These are phyloP conservation scores for Polymixis flavicincta DNA, from an alignment of 2,888 invertebrate species.

Conservation along the genomic window DNA sequence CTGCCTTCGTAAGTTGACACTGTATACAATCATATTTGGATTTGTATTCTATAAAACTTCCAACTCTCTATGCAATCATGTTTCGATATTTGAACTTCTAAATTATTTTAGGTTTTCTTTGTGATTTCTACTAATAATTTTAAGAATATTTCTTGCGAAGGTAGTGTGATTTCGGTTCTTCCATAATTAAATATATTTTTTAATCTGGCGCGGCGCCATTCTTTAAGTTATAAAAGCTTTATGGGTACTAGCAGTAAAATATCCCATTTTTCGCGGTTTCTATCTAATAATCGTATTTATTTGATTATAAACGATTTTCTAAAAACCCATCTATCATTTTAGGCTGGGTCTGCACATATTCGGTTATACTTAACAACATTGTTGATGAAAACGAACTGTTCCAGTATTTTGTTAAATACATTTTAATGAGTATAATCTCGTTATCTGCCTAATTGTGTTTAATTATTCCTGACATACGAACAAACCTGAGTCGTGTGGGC, in stretches of 20 bases:
- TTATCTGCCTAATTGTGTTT: constrained; percentile 13
- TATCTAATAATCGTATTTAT: constrained; percentile 54
- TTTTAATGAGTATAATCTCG: constrained; percentile 15
- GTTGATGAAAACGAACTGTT: constrained; percentile 6
- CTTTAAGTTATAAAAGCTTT: constrained; percentile 49
- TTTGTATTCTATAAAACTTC: constrained; percentile 19
- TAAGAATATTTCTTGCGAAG: constrained; percentile 36
- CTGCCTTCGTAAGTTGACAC: constrained; percentile 37
- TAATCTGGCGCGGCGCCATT: constrained; percentile 40
- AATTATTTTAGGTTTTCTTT: constrained; percentile 40
- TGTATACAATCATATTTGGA: constrained; percentile 12
- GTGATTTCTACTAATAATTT: constrained; percentile 27
- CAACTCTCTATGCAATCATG: constrained; percentile 43
- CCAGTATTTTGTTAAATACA: constrained; percentile 12
- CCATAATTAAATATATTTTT: constrained; percentile 59
- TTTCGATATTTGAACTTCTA: constrained; percentile 32
- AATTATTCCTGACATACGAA: constrained; percentile 16
- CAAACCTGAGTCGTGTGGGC: constrained; percentile 27
- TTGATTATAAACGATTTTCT: constrained; percentile 51
- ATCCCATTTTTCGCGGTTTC: constrained; percentile 51
- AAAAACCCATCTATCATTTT: constrained; percentile 40
- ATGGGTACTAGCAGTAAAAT: constrained; percentile 60
- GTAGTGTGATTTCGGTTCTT: constrained; percentile 68
- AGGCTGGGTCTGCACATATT: constrained; percentile 24
- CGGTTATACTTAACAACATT: constrained; percentile 17